Conservation (phyloP, 2,797 vertebrate genomes). For the Tinamus major region DNA sequence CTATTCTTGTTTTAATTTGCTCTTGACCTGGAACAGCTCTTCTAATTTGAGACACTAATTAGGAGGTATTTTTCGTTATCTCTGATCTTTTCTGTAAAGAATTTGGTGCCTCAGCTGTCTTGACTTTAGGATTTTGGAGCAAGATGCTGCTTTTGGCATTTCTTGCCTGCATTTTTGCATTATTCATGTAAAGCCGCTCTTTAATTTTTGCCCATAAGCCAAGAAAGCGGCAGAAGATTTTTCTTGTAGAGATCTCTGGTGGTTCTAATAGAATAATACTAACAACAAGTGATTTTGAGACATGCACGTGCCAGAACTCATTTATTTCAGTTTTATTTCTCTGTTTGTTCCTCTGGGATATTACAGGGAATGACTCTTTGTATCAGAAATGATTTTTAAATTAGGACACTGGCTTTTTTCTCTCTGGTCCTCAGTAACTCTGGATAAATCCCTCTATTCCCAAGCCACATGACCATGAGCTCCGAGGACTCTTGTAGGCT, state of each 20-base stretch:
- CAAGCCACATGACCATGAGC: not conserved
- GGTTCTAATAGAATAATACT: not conserved
- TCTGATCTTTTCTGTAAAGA: conserved; percentile 32
- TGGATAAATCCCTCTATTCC: not conserved
- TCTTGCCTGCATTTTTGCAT: conserved; percentile 27
- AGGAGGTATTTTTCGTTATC: conserved; percentile 49
- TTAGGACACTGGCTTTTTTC: not conserved
- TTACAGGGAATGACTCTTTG: not conserved
- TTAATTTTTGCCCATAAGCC: not conserved
- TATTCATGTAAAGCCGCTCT: conserved; percentile 19
- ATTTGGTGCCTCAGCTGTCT: conserved; percentile 39
- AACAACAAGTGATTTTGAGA: not conserved
- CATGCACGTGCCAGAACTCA: not conserved
- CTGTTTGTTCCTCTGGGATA: not conserved
- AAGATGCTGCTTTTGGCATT: conserved; percentile 34
- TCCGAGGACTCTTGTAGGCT: not conserved
- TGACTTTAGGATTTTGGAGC: conserved; percentile 26
- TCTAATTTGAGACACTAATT: conserved; percentile 66
- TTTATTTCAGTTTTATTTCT: not conserved
- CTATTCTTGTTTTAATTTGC: conserved; percentile 62
- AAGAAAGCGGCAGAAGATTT: not conserved
- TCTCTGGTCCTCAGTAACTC: not conserved
- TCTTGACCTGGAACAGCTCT: conserved; percentile 59
- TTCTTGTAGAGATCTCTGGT: not conserved
- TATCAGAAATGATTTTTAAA: fast-evolving